phyloP scores from a whole-genome alignment of 2,888 invertebrate species.

The Colletes collaris region DNA sequence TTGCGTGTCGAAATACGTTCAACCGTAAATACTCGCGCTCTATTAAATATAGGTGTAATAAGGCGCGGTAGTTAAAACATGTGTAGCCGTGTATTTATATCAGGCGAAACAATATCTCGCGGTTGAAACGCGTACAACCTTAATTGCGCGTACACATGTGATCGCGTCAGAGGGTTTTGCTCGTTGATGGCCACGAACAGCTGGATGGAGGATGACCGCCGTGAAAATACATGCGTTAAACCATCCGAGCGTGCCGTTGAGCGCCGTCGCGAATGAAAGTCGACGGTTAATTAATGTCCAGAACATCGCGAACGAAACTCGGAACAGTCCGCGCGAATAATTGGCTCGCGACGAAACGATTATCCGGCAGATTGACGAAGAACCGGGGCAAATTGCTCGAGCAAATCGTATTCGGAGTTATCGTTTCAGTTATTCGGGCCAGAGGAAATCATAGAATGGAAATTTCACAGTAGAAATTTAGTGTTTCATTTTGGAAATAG shows the following conservation, averaged over 20 bases:
- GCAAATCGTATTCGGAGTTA: conserved; percentile 3
- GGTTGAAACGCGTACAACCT: too few relatives aligned
- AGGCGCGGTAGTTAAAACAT: too few relatives aligned
- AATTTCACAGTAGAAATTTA: too few relatives aligned
- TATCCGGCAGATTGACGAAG: conserved; percentile 4
- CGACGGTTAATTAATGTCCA: conserved; percentile 38
- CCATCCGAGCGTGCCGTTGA: neutral
- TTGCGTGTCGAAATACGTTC: too few relatives aligned
- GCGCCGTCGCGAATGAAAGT: conserved; percentile 27
- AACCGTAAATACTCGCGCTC: too few relatives aligned
- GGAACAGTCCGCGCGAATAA: conserved; percentile 13
- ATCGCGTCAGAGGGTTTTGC: neutral
- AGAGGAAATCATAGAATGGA: neutral
- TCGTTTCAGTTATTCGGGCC: neutral
- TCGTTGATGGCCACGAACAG: conserved; percentile 54
- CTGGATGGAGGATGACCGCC: conserved; percentile 1
- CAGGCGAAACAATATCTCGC: too few relatives aligned
- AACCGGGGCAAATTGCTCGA: conserved; percentile 5
- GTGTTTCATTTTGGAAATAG: too few relatives aligned
- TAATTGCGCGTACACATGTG: too few relatives aligned
- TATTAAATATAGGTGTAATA: too few relatives aligned
- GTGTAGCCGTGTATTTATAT: too few relatives aligned
- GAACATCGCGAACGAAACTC: conserved; percentile 1
- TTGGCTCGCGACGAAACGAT: conserved; percentile 16
- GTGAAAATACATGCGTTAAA: conserved; percentile 9